Evolutionary conservation across 2,888 invertebrate genomes (phyloP), one percentile per base, ranked within the genome.

Genomic region (Papilio elwesi): DNA sequence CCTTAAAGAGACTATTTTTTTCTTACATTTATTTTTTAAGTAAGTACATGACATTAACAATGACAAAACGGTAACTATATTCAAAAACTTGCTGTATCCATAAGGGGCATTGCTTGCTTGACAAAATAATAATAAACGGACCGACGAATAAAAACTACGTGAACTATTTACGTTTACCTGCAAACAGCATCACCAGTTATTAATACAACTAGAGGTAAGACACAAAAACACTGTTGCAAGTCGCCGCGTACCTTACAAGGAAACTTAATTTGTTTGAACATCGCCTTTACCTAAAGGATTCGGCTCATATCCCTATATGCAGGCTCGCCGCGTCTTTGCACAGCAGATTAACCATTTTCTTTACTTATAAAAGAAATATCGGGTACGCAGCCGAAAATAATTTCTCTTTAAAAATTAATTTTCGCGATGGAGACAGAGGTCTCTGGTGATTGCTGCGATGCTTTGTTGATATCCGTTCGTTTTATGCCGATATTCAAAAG

Each of bases 321-420:
- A 85, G 84, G 85, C 85, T 82, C 82, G 76, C 76, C 77, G 78
- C 77, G 77, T 74, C 77, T 80, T 82, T 78, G 82, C 82, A 82
- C 82, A 83, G 80, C 84, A 90, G 89, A 90, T 90, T 90, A 90
- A 89, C 80, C 81, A 83, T 85, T 81, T 83, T 81, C 80, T 85
- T 70, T 77, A 79, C 76, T 81, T 81, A 84, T 83, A 80, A 83
- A 80, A 83, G 77, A 85, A 90, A 88, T 85, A 89, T 88, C 83
- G 84, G 85, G 83, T 82, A 78, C 82, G 82, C 79, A 79, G 83
- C 82, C 77, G 87, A 84, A 89, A 88, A 90, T 91, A 90, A 88
- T 89, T 90, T 90, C 91, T 91, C 90, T 88, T 82, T 80, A 89
- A 91, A 90, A 91, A 92, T 92, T 92, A 91, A 92, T 92, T 92